Evolutionary conservation across 2,888 invertebrate genomes (phyloP).

Genomic region (Orthosia incerta): DNA sequence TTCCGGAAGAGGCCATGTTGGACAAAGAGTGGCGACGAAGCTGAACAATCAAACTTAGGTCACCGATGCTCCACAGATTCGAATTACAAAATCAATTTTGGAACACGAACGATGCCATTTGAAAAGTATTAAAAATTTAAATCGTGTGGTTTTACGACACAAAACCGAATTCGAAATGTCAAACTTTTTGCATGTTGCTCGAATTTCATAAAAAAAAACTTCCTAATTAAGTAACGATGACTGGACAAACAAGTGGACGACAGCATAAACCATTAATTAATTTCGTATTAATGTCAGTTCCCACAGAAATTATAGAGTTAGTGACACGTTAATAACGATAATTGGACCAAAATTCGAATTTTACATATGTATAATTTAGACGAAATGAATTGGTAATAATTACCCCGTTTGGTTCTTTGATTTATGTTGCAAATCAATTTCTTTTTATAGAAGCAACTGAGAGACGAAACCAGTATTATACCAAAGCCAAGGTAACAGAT

Average conservation of each 20-base stretch:
- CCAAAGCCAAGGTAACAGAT: not conserved
- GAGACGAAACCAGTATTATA: constrained; percentile 15
- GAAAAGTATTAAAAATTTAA: constrained; percentile 28
- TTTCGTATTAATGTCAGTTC: constrained; percentile 66
- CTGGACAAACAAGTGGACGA: constrained; percentile 71
- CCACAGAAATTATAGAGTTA: constrained; percentile 70
- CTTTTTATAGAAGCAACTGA: not conserved
- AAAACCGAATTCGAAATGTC: constrained; percentile 36
- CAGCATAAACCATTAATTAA: constrained; percentile 78
- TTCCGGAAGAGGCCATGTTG: constrained; percentile 75
- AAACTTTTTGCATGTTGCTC: constrained; percentile 40
- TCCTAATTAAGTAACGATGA: constrained; percentile 76
- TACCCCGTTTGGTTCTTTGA: constrained; percentile 11
- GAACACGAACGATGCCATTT: constrained; percentile 27
- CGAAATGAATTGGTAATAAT: constrained; percentile 34
- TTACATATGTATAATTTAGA: constrained; percentile 30
- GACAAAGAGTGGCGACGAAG: constrained; percentile 73
- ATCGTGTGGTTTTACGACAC: constrained; percentile 28
- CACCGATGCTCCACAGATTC: constrained; percentile 67
- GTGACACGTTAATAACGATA: constrained; percentile 70
- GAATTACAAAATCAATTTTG: constrained; percentile 67
- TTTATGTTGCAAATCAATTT: constrained; percentile 25
- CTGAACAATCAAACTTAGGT: constrained; percentile 73
- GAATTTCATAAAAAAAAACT: constrained; percentile 54
- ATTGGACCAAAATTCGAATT: constrained; percentile 44